Conservation (phyloP, 2,797 vertebrate species). For the Silurus lanzhouensis region DNA sequence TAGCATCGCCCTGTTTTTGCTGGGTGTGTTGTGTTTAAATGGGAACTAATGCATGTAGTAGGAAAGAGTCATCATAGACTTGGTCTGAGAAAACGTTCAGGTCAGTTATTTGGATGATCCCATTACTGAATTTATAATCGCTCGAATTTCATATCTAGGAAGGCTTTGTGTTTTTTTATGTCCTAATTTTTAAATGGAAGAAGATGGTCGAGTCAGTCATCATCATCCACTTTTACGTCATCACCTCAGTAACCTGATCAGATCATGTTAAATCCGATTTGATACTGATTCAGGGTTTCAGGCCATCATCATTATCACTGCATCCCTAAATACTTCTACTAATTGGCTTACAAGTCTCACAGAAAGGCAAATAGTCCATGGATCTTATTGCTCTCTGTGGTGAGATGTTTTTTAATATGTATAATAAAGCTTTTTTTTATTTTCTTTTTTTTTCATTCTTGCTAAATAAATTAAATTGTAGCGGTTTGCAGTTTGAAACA, state of each 20-base stretch:
- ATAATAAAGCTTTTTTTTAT: neutral
- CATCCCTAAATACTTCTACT: slow-evolving; percentile 40
- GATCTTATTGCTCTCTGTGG: slow-evolving; percentile 21
- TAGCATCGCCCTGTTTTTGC: no score
- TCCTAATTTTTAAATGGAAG: neutral
- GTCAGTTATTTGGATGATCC: neutral
- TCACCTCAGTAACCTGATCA: neutral
- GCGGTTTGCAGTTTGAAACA: neutral
- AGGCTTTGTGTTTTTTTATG: neutral
- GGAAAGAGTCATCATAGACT: neutral
- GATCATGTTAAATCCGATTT: neutral
- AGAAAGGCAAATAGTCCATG: neutral
- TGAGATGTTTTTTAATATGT: slow-evolving; percentile 57
- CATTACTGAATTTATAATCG: neutral
- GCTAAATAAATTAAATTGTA: neutral
- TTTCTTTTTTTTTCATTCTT: neutral
- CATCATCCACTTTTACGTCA: neutral
- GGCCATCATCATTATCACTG: neutral
- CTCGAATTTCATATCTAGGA: neutral
- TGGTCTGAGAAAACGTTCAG: neutral
- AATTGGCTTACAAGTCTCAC: slow-evolving; percentile 44
- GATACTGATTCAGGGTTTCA: neutral
- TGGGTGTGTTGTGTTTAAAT: neutral
- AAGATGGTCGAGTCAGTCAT: neutral
- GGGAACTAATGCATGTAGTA: neutral